Evolutionary conservation across 2,888 invertebrate species (phyloP), one percentile per base, ranked within the genome.

Genomic region (Pterostichus madidus): DNA sequence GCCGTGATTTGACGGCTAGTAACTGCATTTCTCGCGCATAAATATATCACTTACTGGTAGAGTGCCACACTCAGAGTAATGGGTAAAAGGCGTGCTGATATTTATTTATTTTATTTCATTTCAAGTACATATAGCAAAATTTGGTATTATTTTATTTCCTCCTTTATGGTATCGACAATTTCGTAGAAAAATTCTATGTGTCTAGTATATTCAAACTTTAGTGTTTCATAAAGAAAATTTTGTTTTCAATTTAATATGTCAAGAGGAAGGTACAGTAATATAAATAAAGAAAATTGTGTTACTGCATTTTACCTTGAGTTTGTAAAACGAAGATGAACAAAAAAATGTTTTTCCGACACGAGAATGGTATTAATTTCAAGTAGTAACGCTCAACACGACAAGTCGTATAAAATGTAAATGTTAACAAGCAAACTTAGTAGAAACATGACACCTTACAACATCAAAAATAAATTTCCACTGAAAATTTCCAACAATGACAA

Each of bases 321-420:
- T 39, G 2, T 3, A 7, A 39, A 8, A 11, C 31, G 59, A 59
- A 59, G 59, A 35, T 35, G 13, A 15, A 56, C 56, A 56, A 56
- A 56, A 32, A 64, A 64, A 64, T 6, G 5, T 17, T 5, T 56
- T 56, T 17, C 56, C 11, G 10, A 24, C 15, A n/a, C 13, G 53
- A 64, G 35, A 64, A 35, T 35, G 13, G 64, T 64, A 64, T 64
- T 64, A 64, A 35, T 64, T 64, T 64, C 64, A 64, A 64, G 64
- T 35, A 64, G 64, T 35, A 10, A 13, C 11, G 35, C 31, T 35
- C n/a, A 64, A 11, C 32, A n/a, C 35, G 13, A 10, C 56, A 17
- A 64, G 35, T 64, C 64, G 64, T 64, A 64, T 64, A 64, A 64
- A 15, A 39, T 8, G 64, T 64, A 35, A 64, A 64, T 64, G 64